Conservation (phyloP, 2,797 vertebrate species). For the Alfaro cultratus region DNA sequence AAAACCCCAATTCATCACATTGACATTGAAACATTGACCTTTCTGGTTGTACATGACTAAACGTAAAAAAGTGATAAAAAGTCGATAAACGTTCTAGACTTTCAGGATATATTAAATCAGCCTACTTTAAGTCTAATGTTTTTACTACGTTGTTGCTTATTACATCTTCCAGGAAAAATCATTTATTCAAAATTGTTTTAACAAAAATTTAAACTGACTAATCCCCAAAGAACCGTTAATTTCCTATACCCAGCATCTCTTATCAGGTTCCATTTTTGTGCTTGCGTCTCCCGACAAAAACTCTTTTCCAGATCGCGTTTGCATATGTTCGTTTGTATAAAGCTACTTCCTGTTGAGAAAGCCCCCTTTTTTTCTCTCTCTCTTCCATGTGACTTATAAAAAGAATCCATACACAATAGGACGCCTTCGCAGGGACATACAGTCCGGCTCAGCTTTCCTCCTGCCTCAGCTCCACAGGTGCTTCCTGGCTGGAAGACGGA, state of each 20-base stretch:
- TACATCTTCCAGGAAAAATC: neutral
- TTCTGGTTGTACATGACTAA: neutral
- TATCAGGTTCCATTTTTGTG: slow-evolving; percentile 1
- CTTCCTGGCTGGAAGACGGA: slow-evolving; percentile 75
- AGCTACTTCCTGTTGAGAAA: slow-evolving; percentile 74
- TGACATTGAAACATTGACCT: neutral
- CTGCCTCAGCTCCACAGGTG: slow-evolving; percentile 72
- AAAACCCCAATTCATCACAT: neutral
- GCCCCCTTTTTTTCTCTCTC: slow-evolving; percentile 49
- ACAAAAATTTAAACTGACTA: neutral
- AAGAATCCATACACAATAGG: slow-evolving; percentile 77
- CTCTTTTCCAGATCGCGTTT: slow-evolving; percentile 20
- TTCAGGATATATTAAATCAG: neutral
- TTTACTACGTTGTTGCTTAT: neutral
- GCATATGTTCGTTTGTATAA: slow-evolving; percentile 44
- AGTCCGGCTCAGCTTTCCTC: slow-evolving; percentile 12
- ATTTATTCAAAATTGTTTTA: neutral
- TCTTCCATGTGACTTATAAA: slow-evolving; percentile 73
- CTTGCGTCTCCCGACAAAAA: slow-evolving; percentile 39
- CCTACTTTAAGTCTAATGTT: neutral
- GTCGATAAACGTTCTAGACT: neutral
- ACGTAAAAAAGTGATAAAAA: neutral
- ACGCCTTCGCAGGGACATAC: slow-evolving; percentile 33
- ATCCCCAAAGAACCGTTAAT: neutral
- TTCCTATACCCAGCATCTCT: slow-evolving; percentile 2